Conservation (phyloP, 1,140 invertebrate genomes). For the Drosophila busckii region DNA sequence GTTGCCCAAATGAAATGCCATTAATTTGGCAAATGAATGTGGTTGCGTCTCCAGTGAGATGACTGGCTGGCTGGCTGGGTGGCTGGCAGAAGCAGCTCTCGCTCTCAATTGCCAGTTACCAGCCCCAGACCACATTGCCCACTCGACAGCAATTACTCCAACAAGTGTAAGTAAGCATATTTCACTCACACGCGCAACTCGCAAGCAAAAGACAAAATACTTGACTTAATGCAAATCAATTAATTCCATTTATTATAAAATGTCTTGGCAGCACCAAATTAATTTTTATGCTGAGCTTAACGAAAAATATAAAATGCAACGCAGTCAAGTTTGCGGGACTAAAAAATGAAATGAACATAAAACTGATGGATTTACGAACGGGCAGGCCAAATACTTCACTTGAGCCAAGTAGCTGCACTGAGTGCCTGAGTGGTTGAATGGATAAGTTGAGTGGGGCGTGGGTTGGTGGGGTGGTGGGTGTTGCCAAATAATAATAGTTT, state of each 20-base stretch:
- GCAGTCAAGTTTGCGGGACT: constrained; percentile 36
- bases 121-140: constrained; percentile 34
- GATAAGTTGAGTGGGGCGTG: constrained; percentile 6
- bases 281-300: constrained; percentile 49
- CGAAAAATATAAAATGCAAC: constrained; percentile 31
- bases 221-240: too few relatives aligned
- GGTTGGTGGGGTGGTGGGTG: constrained; percentile 21
- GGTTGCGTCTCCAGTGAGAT: constrained; percentile 45
- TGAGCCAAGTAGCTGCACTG: constrained; percentile 13
- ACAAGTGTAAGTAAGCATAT: constrained; percentile 69
- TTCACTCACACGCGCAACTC: constrained; percentile 26
- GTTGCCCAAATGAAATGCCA: constrained; percentile 69
- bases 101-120: neutral
- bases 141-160: constrained; percentile 67
- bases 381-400: constrained; percentile 47
- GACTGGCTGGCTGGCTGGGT: neutral
- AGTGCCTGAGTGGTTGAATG: constrained; percentile 12
- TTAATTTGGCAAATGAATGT: constrained; percentile 77
- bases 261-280: constrained; percentile 27
- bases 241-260: constrained; percentile 20
- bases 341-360: constrained; percentile 67
- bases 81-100: neutral
- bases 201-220: constrained; percentile 7
- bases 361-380: constrained; percentile 72
- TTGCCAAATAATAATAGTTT: constrained; percentile 75